Evolutionary conservation across 2,888 invertebrate species (phyloP), one percentile per base, ranked within the genome.

Genomic region (Pycnomerus fuliginosus): DNA sequence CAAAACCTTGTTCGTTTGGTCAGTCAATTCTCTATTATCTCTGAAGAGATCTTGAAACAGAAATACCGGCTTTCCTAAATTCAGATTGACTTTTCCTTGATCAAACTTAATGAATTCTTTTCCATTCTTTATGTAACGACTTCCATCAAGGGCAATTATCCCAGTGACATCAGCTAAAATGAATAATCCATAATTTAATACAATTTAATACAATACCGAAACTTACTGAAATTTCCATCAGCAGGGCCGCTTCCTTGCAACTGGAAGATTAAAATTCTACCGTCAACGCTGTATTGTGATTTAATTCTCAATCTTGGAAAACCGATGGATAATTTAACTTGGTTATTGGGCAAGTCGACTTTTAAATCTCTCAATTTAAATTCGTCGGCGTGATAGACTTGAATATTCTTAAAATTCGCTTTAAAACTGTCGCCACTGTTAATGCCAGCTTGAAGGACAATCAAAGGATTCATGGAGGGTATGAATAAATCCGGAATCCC

Each of bases 191-290:
- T 20, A 8, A 20, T 5, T 20, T 20, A 20, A 20, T 20, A 20
- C 8, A 8, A 20, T 5, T 4, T 20, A 20, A n/a, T n/a, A n/a
- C n/a, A n/a, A n/a, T n/a, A n/a, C n/a, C n/a, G n/a, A n/a, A 29
- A 76, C 82, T 79, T 69, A 83, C 83, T 79, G 59, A 83, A 83
- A 67, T 82, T 84, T 17, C 83, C 82, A n/a, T 74, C 69, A 38
- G 82, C 82, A 8, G 71, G 64, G 2, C 87, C 87, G 2, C 78
- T 74, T 22, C 87, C 87, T 8, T 76, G 72, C 17, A 87, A 76
- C 0, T 85, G 84, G 61, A 87, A 65, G 78, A 86, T 77, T 53
- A 87, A 71, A 13, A 87, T 73, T 54, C 80, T 80, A 7, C 87
- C 87, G 3, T 77, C 70, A 15, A 87, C 71, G 3, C 71, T 72